A percentile compares a stretch with the other conserved stretches of the same genome.
phyloP scores from a whole-genome alignment of 2,797 vertebrate species.

The Holocentrus rufus region DNA sequence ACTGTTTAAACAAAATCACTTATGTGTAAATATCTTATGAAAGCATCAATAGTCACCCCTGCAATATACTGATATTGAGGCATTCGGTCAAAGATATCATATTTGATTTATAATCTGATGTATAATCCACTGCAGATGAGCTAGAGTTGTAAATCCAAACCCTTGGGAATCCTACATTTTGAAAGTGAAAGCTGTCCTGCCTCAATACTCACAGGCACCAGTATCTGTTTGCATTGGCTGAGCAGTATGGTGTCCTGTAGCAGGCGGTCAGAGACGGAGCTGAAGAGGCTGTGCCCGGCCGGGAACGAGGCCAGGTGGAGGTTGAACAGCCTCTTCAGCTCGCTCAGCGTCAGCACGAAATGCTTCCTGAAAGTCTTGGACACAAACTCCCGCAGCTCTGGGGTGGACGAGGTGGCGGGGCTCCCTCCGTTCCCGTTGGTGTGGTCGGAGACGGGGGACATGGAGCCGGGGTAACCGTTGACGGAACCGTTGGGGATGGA shows the following conservation, averaged over 20 bases:
- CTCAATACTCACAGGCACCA: constrained; percentile 96
- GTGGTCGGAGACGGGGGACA: constrained; percentile 74
- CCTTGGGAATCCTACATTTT: not conserved
- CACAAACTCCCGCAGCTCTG: constrained; percentile 93
- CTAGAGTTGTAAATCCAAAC: not conserved
- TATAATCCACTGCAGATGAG: not conserved
- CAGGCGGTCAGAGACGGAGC: constrained; percentile 93
- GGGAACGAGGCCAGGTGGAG: constrained; percentile 95
- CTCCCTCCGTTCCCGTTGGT: constrained; percentile 81
- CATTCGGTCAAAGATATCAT: too few species aligned
- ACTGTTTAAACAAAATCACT: too few species aligned
- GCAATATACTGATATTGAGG: too few species aligned
- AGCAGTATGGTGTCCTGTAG: constrained; percentile 93
- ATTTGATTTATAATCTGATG: too few species aligned
- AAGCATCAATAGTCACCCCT: too few species aligned
- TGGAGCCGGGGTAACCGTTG: constrained; percentile 85
- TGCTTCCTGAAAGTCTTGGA: constrained; percentile 90
- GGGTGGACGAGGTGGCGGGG: constrained; percentile 64
- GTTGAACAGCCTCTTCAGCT: constrained; percentile 96
- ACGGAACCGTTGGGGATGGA: constrained; percentile 81
- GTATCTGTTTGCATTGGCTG: constrained; percentile 93
- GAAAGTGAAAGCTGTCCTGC: not conserved
- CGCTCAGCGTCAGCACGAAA: constrained; percentile 93
- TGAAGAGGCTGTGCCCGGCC: constrained; percentile 86
- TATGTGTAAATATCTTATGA: too few species aligned